Evolutionary conservation across 2,113 vertebrate species (phyloP).

Genomic region (Glareola pratincola): DNA sequence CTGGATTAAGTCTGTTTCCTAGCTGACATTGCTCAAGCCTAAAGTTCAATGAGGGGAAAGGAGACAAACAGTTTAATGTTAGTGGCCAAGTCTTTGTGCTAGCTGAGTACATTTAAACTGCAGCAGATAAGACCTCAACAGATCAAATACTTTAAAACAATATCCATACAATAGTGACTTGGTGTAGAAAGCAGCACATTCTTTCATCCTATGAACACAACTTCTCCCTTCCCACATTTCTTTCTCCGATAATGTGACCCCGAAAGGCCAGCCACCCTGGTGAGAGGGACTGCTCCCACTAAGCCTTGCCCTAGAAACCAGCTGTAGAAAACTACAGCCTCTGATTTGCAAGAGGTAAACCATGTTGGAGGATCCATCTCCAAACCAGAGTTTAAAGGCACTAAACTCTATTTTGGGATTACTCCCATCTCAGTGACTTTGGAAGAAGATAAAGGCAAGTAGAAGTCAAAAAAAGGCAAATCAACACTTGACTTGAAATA

Average conservation of each 20-base stretch:
- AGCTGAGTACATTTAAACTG: not conserved
- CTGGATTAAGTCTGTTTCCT: not conserved
- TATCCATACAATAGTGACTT: not conserved
- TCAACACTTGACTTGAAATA: not conserved
- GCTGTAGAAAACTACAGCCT: not conserved
- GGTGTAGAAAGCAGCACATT: not conserved
- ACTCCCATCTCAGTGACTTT: not conserved
- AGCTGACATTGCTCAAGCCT: not conserved
- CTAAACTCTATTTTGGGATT: not conserved
- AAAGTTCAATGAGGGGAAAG: not conserved
- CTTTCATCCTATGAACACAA: not conserved
- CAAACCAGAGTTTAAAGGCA: not conserved
- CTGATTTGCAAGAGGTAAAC: not conserved
- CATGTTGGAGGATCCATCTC: not conserved
- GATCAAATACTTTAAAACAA: constrained; percentile 24
- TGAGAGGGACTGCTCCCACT: not conserved
- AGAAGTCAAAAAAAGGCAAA: not conserved
- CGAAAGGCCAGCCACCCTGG: not conserved
- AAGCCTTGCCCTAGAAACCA: not conserved
- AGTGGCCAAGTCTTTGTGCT: not conserved
- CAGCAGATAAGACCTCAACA: constrained; percentile 1
- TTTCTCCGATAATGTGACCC: not conserved
- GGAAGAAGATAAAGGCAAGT: not conserved
- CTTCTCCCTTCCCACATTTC: not conserved
- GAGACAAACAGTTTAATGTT: not conserved